Percentiles rank a stretch among this genome's conserved stretches.
These are phyloP conservation scores for Hapalemur alaotrensis DNA, from an alignment of 2,797 vertebrate genomes.

Conservation along the genomic window DNA sequence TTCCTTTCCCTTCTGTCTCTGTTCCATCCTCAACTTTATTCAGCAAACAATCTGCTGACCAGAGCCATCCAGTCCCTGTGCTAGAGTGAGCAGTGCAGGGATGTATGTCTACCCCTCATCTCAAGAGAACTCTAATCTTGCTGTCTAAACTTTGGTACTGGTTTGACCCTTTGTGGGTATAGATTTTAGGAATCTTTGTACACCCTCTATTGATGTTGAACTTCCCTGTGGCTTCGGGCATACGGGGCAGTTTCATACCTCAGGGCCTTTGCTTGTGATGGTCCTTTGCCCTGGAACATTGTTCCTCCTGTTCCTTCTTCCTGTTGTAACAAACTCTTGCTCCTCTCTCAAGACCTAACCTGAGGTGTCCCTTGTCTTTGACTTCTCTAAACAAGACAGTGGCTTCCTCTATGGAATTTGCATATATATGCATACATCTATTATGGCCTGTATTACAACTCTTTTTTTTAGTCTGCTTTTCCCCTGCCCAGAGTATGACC, in stretches of 20 bases:
- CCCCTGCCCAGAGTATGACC: not conserved
- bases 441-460: not conserved
- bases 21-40: not conserved
- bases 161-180: not conserved
- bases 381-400: not conserved
- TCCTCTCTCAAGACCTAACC: not conserved
- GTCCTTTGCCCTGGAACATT: not conserved
- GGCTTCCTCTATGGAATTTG: constrained; percentile 7
- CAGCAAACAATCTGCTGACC: not conserved
- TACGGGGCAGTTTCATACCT: not conserved
- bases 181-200: not conserved
- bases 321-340: not conserved
- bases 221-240: not conserved
- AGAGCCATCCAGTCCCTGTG: not conserved
- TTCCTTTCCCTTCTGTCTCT: not conserved
- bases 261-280: not conserved
- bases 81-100: no score
- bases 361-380: not conserved
- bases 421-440: not conserved
- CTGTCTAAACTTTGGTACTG: not conserved
- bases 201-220: not conserved
- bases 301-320: not conserved
- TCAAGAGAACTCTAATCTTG: not conserved
- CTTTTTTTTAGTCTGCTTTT: not conserved
- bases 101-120: not conserved